Percentiles rank a stretch among this genome's conserved stretches.
phyloP scores from a whole-genome alignment of 2,888 invertebrate species.

The Phalera bucephala region DNA sequence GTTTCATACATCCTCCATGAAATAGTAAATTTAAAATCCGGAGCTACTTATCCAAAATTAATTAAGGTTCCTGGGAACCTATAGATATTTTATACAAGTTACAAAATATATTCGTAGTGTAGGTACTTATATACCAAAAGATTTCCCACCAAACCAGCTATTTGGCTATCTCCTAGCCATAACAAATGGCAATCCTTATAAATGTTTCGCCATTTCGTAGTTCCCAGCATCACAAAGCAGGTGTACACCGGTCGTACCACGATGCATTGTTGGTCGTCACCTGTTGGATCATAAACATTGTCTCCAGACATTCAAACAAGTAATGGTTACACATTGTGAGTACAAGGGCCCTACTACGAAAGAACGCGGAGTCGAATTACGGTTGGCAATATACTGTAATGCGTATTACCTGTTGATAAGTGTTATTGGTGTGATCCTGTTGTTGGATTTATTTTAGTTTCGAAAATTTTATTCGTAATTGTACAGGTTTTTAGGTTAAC shows the following conservation, averaged over 20 bases:
- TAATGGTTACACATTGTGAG: slow-evolving; percentile 26
- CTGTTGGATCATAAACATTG: slow-evolving; percentile 63
- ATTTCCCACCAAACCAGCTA: too few species aligned
- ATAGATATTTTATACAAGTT: too few species aligned
- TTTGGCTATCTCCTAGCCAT: too few species aligned
- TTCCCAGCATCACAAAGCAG: slow-evolving; percentile 12
- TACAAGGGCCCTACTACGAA: slow-evolving; percentile 19
- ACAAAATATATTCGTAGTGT: too few species aligned
- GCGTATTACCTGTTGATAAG: not conserved
- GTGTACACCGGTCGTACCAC: slow-evolving; percentile 30
- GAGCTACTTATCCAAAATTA: too few species aligned
- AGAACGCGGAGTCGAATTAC: slow-evolving; percentile 17
- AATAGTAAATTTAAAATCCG: too few species aligned
- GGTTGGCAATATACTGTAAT: slow-evolving; percentile 10
- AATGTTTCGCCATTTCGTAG: too few species aligned
- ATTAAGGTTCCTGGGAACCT: too few species aligned
- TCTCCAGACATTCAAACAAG: slow-evolving; percentile 57
- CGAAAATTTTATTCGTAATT: too few species aligned
- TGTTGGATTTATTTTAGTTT: not conserved
- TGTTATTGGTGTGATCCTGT: slow-evolving; percentile 6
- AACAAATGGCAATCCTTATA: too few species aligned
- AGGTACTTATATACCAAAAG: too few species aligned
- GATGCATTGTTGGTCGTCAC: slow-evolving; percentile 54
- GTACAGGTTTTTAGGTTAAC: slow-evolving; percentile 9
- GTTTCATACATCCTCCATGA: too few species aligned